These are phyloP conservation scores for Byasa hedistus DNA, from an alignment of 2,888 invertebrate species.

Conservation along the genomic window DNA sequence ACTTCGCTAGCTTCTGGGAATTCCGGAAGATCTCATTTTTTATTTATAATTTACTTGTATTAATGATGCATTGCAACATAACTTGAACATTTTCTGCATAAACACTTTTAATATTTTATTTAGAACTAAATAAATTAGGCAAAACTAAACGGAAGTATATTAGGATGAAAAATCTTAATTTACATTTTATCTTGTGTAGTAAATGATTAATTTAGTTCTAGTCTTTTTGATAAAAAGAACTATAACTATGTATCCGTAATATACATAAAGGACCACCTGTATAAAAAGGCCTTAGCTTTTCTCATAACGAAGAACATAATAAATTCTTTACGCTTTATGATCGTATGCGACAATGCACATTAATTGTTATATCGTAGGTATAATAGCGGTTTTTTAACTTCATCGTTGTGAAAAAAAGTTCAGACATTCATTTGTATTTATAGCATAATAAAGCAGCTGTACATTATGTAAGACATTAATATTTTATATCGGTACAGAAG, in stretches of 20 bases:
- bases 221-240: too few relatives aligned
- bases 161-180: too few relatives aligned
- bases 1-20: slow-evolving; percentile 44
- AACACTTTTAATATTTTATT: background rate
- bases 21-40: slow-evolving; percentile 38
- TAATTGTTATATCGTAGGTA: background rate
- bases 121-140: too few relatives aligned
- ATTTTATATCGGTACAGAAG: slow-evolving; percentile 40
- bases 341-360: too few relatives aligned
- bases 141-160: too few relatives aligned
- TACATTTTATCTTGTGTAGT: too few relatives aligned
- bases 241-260: too few relatives aligned
- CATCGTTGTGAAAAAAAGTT: background rate
- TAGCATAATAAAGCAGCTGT: slow-evolving; percentile 7
- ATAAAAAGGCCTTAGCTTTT: too few relatives aligned
- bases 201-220: too few relatives aligned
- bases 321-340: too few relatives aligned
- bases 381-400: background rate
- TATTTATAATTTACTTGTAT: slow-evolving; percentile 14
- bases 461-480: slow-evolving; percentile 35
- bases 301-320: too few relatives aligned
- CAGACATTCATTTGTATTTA: background rate
- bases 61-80: background rate
- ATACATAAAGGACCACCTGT: too few relatives aligned
- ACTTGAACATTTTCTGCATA: background rate